Evolutionary conservation across 2,888 invertebrate genomes (phyloP).

Genomic region (Drosophila yooni): DNA sequence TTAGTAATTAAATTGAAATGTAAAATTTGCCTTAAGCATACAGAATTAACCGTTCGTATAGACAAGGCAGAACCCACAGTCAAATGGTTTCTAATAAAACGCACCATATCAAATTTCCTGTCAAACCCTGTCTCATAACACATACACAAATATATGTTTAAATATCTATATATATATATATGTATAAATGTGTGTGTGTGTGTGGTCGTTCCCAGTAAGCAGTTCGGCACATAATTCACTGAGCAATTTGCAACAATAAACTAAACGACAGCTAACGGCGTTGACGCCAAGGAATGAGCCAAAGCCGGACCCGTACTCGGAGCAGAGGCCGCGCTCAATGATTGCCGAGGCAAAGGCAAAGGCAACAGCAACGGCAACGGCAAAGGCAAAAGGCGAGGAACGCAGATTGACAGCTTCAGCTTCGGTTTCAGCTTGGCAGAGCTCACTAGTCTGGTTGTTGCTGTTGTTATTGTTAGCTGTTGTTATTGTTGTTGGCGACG

Average conservation of each 20-base stretch:
- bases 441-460: conserved; percentile 35
- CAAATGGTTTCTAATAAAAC: conserved; percentile 65
- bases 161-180: neutral
- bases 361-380: conserved; percentile 31
- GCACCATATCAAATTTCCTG: conserved; percentile 68
- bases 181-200: conserved; percentile 46
- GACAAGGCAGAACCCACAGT: conserved; percentile 39
- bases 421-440: conserved; percentile 41
- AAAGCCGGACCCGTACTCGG: conserved; percentile 43
- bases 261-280: conserved; percentile 79
- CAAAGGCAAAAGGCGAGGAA: conserved; percentile 54
- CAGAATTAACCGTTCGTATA: conserved; percentile 32
- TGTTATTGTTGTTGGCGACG: conserved; percentile 51
- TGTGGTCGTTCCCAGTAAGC: conserved; percentile 72
- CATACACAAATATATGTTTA: conserved; percentile 9
- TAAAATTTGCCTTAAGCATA: conserved; percentile 17
- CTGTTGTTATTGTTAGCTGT: conserved; percentile 33
- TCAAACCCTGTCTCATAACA: conserved; percentile 50
- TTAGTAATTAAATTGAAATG: conserved; percentile 32
- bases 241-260: conserved; percentile 77
- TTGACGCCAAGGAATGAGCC: conserved; percentile 73
- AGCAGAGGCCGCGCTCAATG: conserved; percentile 30
- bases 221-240: conserved; percentile 77
- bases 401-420: conserved; percentile 71
- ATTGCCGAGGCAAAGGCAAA: conserved; percentile 30